Evolutionary conservation across 2,888 invertebrate species (phyloP).

Genomic region (Zeuzera pyrina): DNA sequence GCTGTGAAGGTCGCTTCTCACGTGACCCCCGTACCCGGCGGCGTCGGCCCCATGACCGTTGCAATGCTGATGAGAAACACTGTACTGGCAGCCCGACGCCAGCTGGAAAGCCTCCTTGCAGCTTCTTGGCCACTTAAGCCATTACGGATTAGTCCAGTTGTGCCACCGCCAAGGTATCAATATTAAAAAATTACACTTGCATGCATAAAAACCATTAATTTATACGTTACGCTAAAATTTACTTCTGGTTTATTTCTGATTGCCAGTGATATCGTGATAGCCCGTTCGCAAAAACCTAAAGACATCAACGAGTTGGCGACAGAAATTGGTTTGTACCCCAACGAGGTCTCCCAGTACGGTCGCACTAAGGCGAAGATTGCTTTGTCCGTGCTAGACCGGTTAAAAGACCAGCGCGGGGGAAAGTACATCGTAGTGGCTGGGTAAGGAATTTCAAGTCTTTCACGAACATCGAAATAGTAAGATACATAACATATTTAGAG

Average conservation of each 20-base stretch:
- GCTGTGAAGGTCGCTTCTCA: conserved; percentile 86
- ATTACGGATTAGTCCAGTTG: conserved; percentile 75
- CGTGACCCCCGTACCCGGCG: conserved; percentile 96
- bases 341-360: conserved; percentile 93
- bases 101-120: conserved; percentile 70
- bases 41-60: conserved; percentile 99
- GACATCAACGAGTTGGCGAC: conserved; percentile 82
- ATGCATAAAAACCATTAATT: no score
- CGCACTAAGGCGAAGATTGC: conserved; percentile 95
- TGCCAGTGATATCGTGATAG: conserved; percentile 89
- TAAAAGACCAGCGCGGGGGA: conserved; percentile 80
- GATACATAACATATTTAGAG: no score
- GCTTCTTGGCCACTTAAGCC: conserved; percentile 80
- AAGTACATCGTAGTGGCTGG: conserved; percentile 97
- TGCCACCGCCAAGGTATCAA: conserved; percentile 93
- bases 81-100: conserved; percentile 83
- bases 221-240: neutral
- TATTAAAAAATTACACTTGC: no score
- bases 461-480: no score
- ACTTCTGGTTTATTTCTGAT: neutral
- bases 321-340: conserved; percentile 86
- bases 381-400: conserved; percentile 83
- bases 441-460: no score
- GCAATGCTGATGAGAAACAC: conserved; percentile 98
- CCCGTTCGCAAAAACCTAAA: conserved; percentile 90